Percentiles rank a stretch among this genome's conserved stretches.
Conservation (phyloP, 2,797 vertebrate genomes). For the Poeciliopsis turneri region DNA sequence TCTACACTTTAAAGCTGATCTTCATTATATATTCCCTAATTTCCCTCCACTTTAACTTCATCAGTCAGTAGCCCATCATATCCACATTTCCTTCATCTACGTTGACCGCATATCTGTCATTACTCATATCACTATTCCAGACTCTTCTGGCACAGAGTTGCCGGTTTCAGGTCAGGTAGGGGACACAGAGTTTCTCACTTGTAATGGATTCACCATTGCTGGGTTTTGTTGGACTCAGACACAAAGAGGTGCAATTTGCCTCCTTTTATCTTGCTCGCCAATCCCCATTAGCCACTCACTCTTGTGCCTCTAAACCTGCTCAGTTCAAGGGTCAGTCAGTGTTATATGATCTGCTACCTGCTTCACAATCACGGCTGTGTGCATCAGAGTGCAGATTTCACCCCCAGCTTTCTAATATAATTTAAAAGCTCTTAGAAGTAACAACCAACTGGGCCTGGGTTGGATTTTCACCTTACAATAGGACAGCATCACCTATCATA, state of each 20-base stretch:
- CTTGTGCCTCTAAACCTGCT: slow-evolving; percentile 33
- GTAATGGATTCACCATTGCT: slow-evolving; percentile 79
- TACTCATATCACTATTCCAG: slow-evolving; percentile 70
- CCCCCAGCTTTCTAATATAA: slow-evolving; percentile 40
- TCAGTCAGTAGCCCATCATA: slow-evolving; percentile 69
- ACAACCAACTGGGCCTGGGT: neutral
- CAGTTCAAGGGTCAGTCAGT: slow-evolving; percentile 65
- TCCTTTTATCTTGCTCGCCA: slow-evolving; percentile 58
- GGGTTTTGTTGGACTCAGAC: slow-evolving; percentile 61
- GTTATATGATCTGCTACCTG: slow-evolving; percentile 60
- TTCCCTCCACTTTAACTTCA: slow-evolving; percentile 64
- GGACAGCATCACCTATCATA: slow-evolving; percentile 17
- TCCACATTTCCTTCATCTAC: slow-evolving; percentile 70
- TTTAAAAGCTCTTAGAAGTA: neutral
- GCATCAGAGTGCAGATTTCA: slow-evolving; percentile 39
- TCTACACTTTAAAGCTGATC: slow-evolving; percentile 60
- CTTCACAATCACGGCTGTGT: slow-evolving; percentile 36
- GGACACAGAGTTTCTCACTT: slow-evolving; percentile 68
- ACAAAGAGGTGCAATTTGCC: slow-evolving; percentile 68
- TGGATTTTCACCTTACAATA: neutral
- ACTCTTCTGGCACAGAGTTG: slow-evolving; percentile 61
- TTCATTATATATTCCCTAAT: slow-evolving; percentile 54
- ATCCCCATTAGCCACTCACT: slow-evolving; percentile 61
- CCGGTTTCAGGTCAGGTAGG: slow-evolving; percentile 72
- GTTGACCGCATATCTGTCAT: slow-evolving; percentile 70